Conservation (phyloP, 2,888 invertebrate species). For the Tachina fera region DNA sequence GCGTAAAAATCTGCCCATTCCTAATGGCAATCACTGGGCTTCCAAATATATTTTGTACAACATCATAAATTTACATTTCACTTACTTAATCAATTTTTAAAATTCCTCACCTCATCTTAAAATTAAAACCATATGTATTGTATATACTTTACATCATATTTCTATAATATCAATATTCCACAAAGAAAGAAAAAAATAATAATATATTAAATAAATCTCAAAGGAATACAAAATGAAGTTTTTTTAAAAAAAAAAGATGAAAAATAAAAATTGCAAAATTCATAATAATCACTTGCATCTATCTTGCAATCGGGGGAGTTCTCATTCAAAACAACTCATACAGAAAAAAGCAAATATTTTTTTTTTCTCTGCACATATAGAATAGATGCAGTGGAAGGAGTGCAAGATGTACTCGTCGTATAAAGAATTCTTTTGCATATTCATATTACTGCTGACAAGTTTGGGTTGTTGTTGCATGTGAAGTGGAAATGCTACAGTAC, state of each 20-base stretch:
- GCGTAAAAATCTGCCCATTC: too few species aligned
- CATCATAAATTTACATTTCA: too few species aligned
- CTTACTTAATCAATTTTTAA: background rate
- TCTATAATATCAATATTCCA: background rate
- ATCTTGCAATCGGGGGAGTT: slow-evolving; percentile 48
- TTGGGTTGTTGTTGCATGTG: slow-evolving; percentile 13
- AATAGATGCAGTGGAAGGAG: slow-evolving; percentile 34
- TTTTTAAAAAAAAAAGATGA: background rate
- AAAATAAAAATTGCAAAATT: slow-evolving; percentile 52
- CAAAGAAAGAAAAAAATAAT: slow-evolving; percentile 24
- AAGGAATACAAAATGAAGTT: slow-evolving; percentile 42
- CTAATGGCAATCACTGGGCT: too few species aligned
- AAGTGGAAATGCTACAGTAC: slow-evolving; percentile 48
- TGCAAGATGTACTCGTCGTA: background rate
- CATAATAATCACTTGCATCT: slow-evolving; percentile 64
- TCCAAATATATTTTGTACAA: too few species aligned
- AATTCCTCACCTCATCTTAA: slow-evolving; percentile 34
- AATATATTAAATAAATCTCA: slow-evolving; percentile 53
- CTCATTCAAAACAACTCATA: slow-evolving; percentile 38
- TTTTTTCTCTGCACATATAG: slow-evolving; percentile 19
- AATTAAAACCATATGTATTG: slow-evolving; percentile 7
- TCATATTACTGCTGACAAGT: slow-evolving; percentile 31
- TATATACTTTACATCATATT: background rate
- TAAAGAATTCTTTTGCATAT: slow-evolving; percentile 40
- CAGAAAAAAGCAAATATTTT: slow-evolving; percentile 14